Base-by-base conservation (phyloP, 92 coral and sea anemone species). In the Epizoanthus rinbou region DNA sequence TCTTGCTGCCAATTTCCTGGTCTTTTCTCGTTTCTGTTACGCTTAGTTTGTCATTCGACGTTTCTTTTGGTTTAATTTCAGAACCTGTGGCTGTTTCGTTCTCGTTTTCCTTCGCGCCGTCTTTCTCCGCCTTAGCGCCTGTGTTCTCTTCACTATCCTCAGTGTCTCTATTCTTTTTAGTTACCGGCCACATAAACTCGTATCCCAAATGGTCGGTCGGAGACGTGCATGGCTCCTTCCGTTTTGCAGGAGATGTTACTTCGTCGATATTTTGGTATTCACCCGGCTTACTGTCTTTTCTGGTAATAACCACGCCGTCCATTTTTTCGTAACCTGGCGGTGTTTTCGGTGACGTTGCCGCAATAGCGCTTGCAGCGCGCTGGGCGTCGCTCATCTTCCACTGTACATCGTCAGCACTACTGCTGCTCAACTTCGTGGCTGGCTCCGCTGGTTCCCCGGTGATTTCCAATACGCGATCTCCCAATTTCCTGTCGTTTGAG, bases 211-310 rank as follows among this genome's bases (percentile, higher is more conserved):
- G 65, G 25, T 78, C 82, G 21, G 10, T 43, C 9, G 82, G 82
- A 31, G 82, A 78, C 17, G 58, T 33, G n/a, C 45, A 2, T 14
- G 80, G 57, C 5, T 65, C 35, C 39, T 78, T 78, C 35, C 81
- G 63, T 66, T 75, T 6, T 18, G 14, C 58, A 45, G 70, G 82
- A 25, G 71, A 41, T 37, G 21, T 57, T 63, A 78, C 17, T 0
- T n/a, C 41, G 14, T 78, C 82, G 15, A 78, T 39, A 43, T 78
- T 78, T 15, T 78, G 58, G 23, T 78, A 78, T 37, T 78, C 81
- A n/a, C 33, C 57, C 3, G 33, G 15, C 2, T 21, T 39, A 21
- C 39, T 62, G 28, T 62, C 19, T n/a, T 59, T 41, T 21, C 66
- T 22, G 6, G 11, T 17, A 18, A 43, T 8, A 62, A 21, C 22